Conservation (phyloP, 2,113 vertebrate species). For the Phalacrocorax pelagicus region DNA sequence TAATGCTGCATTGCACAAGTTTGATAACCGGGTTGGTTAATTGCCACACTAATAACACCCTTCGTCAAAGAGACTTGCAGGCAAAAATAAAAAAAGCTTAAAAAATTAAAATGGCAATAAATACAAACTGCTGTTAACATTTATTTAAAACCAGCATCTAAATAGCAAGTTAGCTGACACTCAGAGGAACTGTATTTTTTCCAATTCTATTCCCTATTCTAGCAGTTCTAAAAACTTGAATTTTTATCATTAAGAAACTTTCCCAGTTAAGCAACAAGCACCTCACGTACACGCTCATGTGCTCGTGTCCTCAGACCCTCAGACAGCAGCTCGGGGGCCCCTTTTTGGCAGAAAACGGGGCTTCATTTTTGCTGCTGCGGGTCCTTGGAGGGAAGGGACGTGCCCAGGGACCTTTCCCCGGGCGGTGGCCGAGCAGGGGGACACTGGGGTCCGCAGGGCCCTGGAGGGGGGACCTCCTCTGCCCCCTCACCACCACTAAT, state of each 20-base stretch:
- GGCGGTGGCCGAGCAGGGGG: not conserved
- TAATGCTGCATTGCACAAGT: slow-evolving; percentile 41
- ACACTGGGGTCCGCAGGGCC: not conserved
- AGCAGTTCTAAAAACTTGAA: not conserved
- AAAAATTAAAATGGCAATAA: not conserved
- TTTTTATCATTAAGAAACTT: not conserved
- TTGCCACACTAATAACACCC: slow-evolving; percentile 60
- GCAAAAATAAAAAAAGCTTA: slow-evolving; percentile 8
- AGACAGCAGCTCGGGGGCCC: accelerated
- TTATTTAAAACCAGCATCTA: not conserved
- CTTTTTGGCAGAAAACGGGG: accelerated
- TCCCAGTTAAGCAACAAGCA: not conserved
- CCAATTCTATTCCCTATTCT: not conserved
- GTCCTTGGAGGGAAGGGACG: accelerated
- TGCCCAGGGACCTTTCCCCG: not conserved
- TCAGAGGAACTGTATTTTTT: not conserved
- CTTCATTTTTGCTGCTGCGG: not conserved
- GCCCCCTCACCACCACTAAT: not conserved
- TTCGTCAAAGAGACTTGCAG: slow-evolving; percentile 17
- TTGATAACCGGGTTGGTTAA: slow-evolving; percentile 65
- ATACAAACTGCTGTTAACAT: not conserved
- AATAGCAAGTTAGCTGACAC: not conserved
- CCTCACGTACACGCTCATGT: accelerated
- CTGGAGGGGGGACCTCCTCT: not conserved
- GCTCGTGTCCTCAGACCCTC: accelerated